Evolutionary conservation across 2,113 vertebrate species (phyloP).

Genomic region (Thalassarche chlororhynchos): DNA sequence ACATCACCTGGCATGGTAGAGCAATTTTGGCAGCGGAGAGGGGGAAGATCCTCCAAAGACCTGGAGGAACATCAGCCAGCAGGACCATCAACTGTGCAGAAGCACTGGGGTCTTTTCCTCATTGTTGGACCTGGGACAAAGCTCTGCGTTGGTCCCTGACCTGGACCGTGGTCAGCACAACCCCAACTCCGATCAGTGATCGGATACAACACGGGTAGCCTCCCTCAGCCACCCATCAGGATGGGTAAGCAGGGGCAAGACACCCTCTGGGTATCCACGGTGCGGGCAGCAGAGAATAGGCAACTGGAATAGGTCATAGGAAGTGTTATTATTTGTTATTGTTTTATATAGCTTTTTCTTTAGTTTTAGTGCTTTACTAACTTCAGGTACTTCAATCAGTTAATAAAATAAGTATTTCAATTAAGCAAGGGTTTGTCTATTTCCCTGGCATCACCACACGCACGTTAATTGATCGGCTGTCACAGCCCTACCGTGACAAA

Average conservation of each 20-base stretch:
- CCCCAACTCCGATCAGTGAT: neutral
- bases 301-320: neutral
- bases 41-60: neutral
- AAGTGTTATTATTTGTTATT: neutral
- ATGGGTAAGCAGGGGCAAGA: neutral
- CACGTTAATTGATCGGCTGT: rapidly evolving
- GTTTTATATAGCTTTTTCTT: neutral
- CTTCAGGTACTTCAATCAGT: neutral
- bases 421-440: neutral
- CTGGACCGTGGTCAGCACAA: rapidly evolving
- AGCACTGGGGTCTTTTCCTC: neutral
- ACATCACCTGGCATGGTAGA: neutral
- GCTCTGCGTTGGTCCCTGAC: neutral
- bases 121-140: rapidly evolving
- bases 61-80: neutral
- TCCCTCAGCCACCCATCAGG: neutral
- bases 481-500: rapidly evolving
- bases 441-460: rapidly evolving
- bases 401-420: neutral
- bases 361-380: neutral
- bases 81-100: neutral
- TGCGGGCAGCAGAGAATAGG: rapidly evolving
- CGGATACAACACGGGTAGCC: rapidly evolving
- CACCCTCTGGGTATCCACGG: rapidly evolving
- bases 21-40: neutral